Evolutionary conservation across 2,888 invertebrate genomes (phyloP).

Genomic region (Agrotis ipsilon): DNA sequence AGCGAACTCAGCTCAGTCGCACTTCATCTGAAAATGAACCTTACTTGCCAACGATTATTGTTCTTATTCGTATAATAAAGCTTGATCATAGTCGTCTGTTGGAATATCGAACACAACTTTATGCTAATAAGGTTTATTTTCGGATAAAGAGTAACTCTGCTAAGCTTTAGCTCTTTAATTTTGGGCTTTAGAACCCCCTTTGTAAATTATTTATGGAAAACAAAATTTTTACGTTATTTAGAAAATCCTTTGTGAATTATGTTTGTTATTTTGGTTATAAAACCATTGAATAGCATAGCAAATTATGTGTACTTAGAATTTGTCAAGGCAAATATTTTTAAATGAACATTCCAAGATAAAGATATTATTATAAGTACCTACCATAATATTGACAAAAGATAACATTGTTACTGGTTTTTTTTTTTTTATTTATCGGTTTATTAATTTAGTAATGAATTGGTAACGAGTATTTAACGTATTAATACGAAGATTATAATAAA

Average conservation of each 20-base stretch:
- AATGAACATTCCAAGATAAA: slow-evolving; percentile 50
- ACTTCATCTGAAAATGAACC: too few species aligned
- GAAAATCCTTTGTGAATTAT: neutral
- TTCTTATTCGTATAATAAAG: too few species aligned
- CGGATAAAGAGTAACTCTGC: too few species aligned
- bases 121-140: too few species aligned
- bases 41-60: too few species aligned
- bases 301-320: slow-evolving; percentile 2
- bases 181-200: slow-evolving; percentile 1
- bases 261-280: slow-evolving; percentile 2
- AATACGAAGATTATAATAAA: too few species aligned
- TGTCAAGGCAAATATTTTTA: slow-evolving; percentile 14
- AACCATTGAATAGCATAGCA: neutral
- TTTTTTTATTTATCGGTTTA: slow-evolving; percentile 15
- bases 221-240: slow-evolving; percentile 6
- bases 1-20: too few species aligned
- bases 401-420: slow-evolving; percentile 16
- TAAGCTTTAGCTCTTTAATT: too few species aligned
- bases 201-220: slow-evolving; percentile 14
- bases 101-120: too few species aligned
- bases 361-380: slow-evolving; percentile 24
- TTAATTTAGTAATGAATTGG: neutral
- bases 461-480: neutral
- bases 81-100: too few species aligned
- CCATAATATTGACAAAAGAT: slow-evolving; percentile 23